Conservation (phyloP, 1,140 invertebrate species). For the Drosophila equinoxialis region DNA sequence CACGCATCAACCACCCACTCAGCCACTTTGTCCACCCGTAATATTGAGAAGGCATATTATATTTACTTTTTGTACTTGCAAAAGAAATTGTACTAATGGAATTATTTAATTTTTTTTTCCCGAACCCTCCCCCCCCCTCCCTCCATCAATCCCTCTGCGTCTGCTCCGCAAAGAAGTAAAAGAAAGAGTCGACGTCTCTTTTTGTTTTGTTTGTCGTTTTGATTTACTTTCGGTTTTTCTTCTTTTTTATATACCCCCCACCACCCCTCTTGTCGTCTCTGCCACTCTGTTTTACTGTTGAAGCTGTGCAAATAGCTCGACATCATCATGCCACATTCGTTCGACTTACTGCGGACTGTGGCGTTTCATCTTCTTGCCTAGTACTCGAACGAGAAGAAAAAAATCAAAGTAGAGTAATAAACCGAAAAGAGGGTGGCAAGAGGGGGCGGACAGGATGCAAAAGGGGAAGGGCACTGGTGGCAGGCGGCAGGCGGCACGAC, state of each 20-base stretch:
- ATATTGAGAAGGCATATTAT: constrained; percentile 52
- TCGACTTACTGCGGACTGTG: constrained; percentile 12
- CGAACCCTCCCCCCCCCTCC: neutral
- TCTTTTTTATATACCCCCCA: constrained; percentile 12
- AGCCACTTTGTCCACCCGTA: neutral
- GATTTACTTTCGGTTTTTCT: constrained; percentile 70
- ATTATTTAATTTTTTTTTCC: constrained; percentile 74
- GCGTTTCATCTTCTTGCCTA: constrained; percentile 19
- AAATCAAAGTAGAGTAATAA: constrained; percentile 54
- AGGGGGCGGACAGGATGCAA: neutral
- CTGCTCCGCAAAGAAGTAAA: neutral
- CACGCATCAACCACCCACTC: neutral
- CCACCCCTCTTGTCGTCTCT: neutral
- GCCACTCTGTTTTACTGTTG: constrained; percentile 29
- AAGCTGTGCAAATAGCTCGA: constrained; percentile 69
- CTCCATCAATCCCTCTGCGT: neutral
- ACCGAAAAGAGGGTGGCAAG: constrained; percentile 18
- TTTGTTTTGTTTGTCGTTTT: constrained; percentile 78
- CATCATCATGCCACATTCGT: constrained; percentile 22
- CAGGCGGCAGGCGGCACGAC: too few relatives aligned
- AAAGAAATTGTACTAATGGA: constrained; percentile 83
- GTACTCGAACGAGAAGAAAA: constrained; percentile 13
- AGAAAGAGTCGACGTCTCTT: constrained; percentile 48
- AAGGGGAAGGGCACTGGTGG: neutral
- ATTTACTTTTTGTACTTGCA: constrained; percentile 83